These are phyloP conservation scores for Leptopilina drosophilae DNA, from an alignment of 2,888 invertebrate genomes.

Conservation along the genomic window DNA sequence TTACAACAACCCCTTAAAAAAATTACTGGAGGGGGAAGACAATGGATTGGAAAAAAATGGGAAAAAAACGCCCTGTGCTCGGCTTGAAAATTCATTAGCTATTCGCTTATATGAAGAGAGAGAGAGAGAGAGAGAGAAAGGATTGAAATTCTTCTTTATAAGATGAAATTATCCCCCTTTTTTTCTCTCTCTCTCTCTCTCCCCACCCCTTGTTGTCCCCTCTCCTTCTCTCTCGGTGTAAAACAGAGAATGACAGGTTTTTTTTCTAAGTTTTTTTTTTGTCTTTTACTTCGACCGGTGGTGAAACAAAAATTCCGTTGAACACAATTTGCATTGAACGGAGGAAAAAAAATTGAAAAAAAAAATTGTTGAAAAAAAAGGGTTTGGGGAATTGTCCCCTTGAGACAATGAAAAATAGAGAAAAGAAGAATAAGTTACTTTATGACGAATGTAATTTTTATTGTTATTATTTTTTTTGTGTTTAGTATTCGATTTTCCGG, in stretches of 20 bases:
- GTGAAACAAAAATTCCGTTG: slow-evolving; percentile 53
- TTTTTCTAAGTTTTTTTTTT: slow-evolving; percentile 45
- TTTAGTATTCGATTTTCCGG: no score
- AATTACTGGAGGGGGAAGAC: not conserved
- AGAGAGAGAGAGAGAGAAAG: slow-evolving; percentile 15
- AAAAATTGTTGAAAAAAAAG: slow-evolving; percentile 45
- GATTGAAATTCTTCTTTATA: slow-evolving; percentile 44
- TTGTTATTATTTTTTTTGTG: no score
- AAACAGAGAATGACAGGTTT: slow-evolving; percentile 55
- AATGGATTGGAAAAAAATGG: not conserved
- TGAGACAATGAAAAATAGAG: not conserved
- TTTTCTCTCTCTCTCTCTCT: slow-evolving; percentile 30
- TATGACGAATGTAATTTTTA: no score
- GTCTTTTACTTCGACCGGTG: slow-evolving; percentile 45
- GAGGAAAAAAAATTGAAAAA: slow-evolving; percentile 46
- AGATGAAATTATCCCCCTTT: slow-evolving; percentile 47
- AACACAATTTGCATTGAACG: slow-evolving; percentile 50
- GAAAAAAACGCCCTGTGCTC: slow-evolving; percentile 5
- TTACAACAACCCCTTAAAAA: not conserved
- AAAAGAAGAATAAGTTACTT: not conserved
- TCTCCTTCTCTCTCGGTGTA: no score
- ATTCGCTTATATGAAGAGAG: slow-evolving; percentile 24
- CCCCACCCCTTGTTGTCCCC: no score
- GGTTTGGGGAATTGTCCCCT: not conserved
- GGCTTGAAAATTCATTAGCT: slow-evolving; percentile 52